phyloP scores from a whole-genome alignment of 1,140 invertebrate species.

The Drosophila bocqueti region DNA sequence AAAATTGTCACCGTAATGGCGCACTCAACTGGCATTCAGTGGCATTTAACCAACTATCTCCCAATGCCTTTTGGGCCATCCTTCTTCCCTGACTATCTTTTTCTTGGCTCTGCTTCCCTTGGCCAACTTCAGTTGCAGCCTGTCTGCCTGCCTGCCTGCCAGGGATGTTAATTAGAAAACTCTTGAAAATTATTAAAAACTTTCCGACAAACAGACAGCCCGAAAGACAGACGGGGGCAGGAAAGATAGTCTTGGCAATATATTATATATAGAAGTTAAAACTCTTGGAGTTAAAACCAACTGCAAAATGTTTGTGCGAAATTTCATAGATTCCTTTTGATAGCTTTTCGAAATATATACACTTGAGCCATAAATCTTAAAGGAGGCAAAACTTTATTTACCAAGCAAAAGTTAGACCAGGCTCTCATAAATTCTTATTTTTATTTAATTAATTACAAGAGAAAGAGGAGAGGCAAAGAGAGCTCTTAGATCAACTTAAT shows the following conservation, averaged over 20 bases:
- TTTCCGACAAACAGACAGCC: conserved; percentile 52
- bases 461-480: too few species aligned
- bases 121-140: conserved; percentile 32
- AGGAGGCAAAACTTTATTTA: conserved; percentile 1
- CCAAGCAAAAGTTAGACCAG: not conserved
- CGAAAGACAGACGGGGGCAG: conserved; percentile 20
- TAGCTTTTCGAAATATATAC: conserved; percentile 28
- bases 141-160: conserved; percentile 15
- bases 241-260: conserved; percentile 18
- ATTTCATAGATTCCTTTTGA: conserved; percentile 31
- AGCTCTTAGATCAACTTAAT: not conserved
- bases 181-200: conserved; percentile 83
- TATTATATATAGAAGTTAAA: conserved; percentile 16
- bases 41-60: conserved; percentile 51
- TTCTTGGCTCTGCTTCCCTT: conserved; percentile 14
- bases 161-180: conserved; percentile 82
- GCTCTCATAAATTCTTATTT: conserved; percentile 9
- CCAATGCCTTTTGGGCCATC: not conserved
- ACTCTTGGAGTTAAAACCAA: conserved; percentile 17
- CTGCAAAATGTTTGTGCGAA: conserved; percentile 27
- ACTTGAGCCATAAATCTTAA: conserved; percentile 5
- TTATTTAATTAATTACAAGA: conserved; percentile 6
- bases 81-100: not conserved
- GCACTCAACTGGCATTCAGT: conserved; percentile 52
- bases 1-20: conserved; percentile 77